phyloP scores from a whole-genome alignment of 2,888 invertebrate species.

The Cotesia congregata region DNA sequence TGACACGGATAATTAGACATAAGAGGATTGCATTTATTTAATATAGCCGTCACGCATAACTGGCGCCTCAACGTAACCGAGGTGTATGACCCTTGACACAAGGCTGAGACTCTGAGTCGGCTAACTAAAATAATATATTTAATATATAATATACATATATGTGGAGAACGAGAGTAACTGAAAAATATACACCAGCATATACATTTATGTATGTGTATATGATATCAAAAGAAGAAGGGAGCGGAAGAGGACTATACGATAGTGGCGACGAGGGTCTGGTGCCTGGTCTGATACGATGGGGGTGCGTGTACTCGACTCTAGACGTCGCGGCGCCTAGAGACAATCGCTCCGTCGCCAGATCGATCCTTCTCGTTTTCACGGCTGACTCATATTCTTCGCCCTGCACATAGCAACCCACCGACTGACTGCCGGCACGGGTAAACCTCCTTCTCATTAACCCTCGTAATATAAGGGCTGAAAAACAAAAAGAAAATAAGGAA shows the following conservation, averaged over 20 bases:
- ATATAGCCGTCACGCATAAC: conserved; percentile 27
- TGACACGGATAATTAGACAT: conserved; percentile 12
- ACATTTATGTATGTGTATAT: neutral
- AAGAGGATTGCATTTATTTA: conserved; percentile 32
- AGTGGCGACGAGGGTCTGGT: conserved; percentile 42
- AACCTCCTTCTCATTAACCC: conserved; percentile 41
- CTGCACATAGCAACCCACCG: conserved; percentile 29
- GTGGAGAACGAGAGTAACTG: neutral
- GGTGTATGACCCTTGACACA: conserved; percentile 44
- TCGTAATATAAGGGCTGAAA: neutral
- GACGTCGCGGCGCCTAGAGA: conserved; percentile 68
- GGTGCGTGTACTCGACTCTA: conserved; percentile 58
- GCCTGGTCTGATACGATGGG: conserved; percentile 42
- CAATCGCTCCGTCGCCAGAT: conserved; percentile 65
- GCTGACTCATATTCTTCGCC: conserved; percentile 63
- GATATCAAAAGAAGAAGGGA: conserved; percentile 19
- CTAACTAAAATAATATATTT: conserved; percentile 45
- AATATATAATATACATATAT: conserved; percentile 50
- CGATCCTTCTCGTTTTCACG: conserved; percentile 62
- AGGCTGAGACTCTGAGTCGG: conserved; percentile 13
- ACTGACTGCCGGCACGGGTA: conserved; percentile 29
- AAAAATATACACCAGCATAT: neutral
- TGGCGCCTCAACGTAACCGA: conserved; percentile 33
- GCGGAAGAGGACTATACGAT: conserved; percentile 26
- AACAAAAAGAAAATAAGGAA: conserved; percentile 9